Base-by-base conservation (phyloP, 1,140 invertebrate genomes). In the Batillaria attramentaria region DNA sequence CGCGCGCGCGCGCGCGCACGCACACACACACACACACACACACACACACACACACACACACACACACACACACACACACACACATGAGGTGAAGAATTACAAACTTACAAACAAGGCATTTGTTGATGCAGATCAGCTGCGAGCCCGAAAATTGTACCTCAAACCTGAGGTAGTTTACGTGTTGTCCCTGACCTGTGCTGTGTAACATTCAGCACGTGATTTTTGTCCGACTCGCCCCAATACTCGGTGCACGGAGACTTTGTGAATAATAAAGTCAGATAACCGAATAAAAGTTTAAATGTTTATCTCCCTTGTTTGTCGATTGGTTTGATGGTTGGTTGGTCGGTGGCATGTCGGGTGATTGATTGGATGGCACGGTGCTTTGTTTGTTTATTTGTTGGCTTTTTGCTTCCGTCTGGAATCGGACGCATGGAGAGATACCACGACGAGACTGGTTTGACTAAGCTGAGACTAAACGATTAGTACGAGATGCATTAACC, bases 61-160 rank as follows among this genome's bases (percentile, higher is more conserved):
- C 70, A 33, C 42, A 50, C 70, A 33, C 70, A 46, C 70, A 33
- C 42, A 46, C 70, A 72, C 70, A 50, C 70, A 72, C 70, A 46
- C 42, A 50, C 70, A 54, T 62, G 24, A 62, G 0, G 33, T 62
- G 57, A 16, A 62, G 33, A 62, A 8, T 28, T 62, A 10, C 8
- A 31, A 0, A 62, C 24, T 13, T 24, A 3, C 33, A 1, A 62
- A 24, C n/a, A 24, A 10, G 8, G 3, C 57, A 8, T 62, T 62
- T 31, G 2, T 50, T 24, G 46, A 50, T 13, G 46, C 46, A 50
- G 46, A 50, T 13, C 46, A 24, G 24, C 46, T 50, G 46, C n/a
- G n/a, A n/a, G 46, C 46, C 24, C 46, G 24, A 24, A 50, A 13
- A 50, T 50, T 50, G 46, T 13, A 13, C 10, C 24, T 13, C 13